phyloP scores from a whole-genome alignment of 2,113 vertebrate species.

The Baryphthengus martii region DNA sequence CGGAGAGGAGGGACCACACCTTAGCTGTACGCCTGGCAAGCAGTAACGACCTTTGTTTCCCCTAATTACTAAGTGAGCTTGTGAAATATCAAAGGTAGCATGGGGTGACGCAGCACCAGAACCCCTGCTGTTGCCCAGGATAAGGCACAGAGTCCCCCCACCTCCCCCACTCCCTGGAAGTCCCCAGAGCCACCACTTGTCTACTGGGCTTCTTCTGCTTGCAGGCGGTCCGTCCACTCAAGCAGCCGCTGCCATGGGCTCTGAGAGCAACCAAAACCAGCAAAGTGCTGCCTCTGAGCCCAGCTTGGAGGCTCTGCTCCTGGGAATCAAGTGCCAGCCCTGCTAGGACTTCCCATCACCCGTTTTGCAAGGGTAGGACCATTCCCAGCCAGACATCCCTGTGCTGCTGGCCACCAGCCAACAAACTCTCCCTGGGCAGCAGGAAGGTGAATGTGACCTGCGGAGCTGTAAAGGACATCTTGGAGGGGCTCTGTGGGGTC shows the following conservation, averaged over 20 bases:
- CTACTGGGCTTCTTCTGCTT: not conserved
- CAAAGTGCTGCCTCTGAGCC: not conserved
- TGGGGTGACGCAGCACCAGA: not conserved
- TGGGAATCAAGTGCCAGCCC: not conserved
- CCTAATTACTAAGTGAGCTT: not conserved
- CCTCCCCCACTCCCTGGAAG: not conserved
- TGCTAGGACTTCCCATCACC: not conserved
- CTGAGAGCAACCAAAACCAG: not conserved
- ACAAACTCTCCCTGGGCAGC: not conserved
- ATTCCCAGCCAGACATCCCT: not conserved
- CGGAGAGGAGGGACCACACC: not conserved
- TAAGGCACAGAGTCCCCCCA: not conserved
- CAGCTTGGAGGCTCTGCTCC: not conserved
- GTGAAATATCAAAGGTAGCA: not conserved
- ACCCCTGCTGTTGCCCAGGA: not conserved
- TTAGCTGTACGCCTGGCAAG: not conserved
- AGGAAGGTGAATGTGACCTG: not conserved
- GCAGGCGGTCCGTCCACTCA: not conserved
- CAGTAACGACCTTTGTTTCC: not conserved
- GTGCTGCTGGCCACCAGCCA: not conserved
- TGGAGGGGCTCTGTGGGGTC: not conserved
- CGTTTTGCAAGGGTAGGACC: not conserved
- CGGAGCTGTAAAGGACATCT: not conserved
- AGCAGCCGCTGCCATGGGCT: not conserved
- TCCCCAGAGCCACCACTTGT: rapidly evolving